Evolutionary conservation across 2,797 vertebrate genomes (phyloP).

Genomic region (Gallirallus australis): DNA sequence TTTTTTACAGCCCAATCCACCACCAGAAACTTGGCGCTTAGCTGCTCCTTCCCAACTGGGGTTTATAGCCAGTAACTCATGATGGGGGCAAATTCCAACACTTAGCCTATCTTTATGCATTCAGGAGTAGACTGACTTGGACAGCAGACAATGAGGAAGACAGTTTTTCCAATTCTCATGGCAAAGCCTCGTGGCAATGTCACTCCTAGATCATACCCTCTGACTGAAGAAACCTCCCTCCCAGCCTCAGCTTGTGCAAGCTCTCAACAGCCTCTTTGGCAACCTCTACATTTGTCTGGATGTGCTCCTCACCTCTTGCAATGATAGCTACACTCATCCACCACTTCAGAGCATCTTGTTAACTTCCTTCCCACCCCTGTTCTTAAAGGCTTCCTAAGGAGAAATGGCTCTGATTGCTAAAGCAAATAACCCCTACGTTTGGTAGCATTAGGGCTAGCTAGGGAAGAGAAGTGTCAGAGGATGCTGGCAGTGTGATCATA

Average conservation of each 20-base stretch:
- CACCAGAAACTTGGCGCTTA: neutral
- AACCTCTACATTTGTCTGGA: slow-evolving; percentile 5
- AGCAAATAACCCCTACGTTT: slow-evolving; percentile 14
- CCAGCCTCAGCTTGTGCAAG: neutral
- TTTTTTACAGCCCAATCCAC: neutral
- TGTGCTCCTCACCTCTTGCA: neutral
- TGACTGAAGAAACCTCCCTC: neutral
- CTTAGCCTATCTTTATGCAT: neutral
- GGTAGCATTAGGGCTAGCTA: slow-evolving; percentile 22
- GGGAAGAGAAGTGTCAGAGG: slow-evolving; percentile 30
- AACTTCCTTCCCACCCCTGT: slow-evolving; percentile 16
- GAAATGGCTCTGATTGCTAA: neutral
- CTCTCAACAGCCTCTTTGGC: neutral
- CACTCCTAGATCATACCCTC: neutral
- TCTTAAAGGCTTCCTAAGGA: slow-evolving; percentile 17
- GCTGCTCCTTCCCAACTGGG: neutral
- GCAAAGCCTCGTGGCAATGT: neutral
- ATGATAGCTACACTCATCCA: slow-evolving; percentile 7
- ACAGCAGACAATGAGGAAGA: neutral
- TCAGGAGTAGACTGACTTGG: neutral
- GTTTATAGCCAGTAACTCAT: neutral
- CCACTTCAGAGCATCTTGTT: slow-evolving; percentile 31
- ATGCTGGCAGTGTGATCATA: slow-evolving; percentile 62
- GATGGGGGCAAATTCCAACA: neutral
- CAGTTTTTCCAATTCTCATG: neutral